A percentile compares a stretch with the other conserved stretches of the same genome.
Evolutionary conservation across 2,797 vertebrate genomes (phyloP).

Genomic region (Thaleichthys pacificus): DNA sequence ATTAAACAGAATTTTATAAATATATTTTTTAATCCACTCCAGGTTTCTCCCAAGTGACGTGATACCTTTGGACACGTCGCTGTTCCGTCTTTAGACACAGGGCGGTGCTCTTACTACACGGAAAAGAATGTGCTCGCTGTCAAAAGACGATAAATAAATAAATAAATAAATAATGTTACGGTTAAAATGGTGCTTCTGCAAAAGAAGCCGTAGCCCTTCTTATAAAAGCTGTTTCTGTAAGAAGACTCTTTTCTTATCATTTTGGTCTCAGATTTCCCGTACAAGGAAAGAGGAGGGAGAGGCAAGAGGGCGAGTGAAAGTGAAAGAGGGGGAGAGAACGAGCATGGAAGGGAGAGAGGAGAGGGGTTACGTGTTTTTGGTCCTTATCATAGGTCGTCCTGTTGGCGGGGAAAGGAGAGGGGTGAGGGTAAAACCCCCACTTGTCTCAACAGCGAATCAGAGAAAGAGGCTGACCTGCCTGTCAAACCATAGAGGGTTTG

Average conservation of each 20-base stretch:
- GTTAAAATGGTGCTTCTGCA: conserved; percentile 57
- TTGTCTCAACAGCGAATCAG: not conserved
- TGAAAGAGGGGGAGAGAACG: not conserved
- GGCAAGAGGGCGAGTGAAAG: not conserved
- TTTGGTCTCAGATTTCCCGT: conserved; percentile 59
- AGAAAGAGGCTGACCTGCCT: not conserved
- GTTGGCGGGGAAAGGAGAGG: not conserved
- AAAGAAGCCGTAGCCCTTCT: conserved; percentile 61
- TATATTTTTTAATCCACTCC: conserved; percentile 59
- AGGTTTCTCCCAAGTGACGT: conserved; percentile 61
- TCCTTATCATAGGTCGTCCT: not conserved
- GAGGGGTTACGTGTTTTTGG: conserved; percentile 1
- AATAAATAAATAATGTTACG: conserved; percentile 39
- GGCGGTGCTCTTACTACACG: conserved; percentile 64
- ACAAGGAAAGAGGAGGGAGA: not conserved
- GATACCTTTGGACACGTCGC: conserved; percentile 51
- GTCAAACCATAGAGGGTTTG: not conserved
- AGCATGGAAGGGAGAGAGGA: not conserved
- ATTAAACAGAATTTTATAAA: conserved; percentile 76
- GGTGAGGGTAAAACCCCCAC: not conserved
- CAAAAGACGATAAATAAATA: conserved; percentile 24
- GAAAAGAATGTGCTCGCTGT: conserved; percentile 14
- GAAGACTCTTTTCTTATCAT: conserved; percentile 70
- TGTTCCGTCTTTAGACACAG: conserved; percentile 42
- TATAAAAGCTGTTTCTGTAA: conserved; percentile 70